phyloP scores from a whole-genome alignment of 2,113 vertebrate species.

The Ifrita kowaldi region DNA sequence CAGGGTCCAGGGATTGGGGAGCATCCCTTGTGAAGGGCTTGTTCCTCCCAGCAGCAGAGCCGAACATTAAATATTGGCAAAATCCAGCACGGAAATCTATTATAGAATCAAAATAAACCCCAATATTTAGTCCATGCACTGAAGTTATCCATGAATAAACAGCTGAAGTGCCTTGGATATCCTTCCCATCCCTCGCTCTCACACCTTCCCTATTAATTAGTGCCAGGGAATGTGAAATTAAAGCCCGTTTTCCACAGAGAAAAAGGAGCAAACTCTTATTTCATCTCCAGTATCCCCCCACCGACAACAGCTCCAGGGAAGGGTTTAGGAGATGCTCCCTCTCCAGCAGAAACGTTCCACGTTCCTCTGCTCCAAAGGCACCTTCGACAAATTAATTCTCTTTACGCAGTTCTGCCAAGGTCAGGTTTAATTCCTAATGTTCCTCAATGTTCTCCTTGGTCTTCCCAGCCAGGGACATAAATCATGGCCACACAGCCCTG shows the following conservation, averaged over 20 bases:
- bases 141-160: background rate
- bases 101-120: background rate
- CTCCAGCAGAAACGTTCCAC: background rate
- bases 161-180: background rate
- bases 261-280: background rate
- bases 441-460: background rate
- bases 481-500: fast-evolving
- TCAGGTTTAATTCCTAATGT: background rate
- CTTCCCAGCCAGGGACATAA: background rate
- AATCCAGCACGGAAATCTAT: background rate
- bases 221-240: background rate
- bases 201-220: background rate
- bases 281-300: background rate
- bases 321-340: background rate
- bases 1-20: background rate
- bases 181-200: background rate
- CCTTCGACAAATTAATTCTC: background rate
- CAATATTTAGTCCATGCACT: background rate
- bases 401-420: background rate
- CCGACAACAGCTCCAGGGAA: background rate
- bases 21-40: background rate
- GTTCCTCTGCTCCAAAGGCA: background rate
- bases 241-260: background rate
- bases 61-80: background rate
- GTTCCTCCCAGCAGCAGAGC: background rate